Evolutionary conservation across 2,113 vertebrate genomes (phyloP).

Genomic region (Pipra filicauda): DNA sequence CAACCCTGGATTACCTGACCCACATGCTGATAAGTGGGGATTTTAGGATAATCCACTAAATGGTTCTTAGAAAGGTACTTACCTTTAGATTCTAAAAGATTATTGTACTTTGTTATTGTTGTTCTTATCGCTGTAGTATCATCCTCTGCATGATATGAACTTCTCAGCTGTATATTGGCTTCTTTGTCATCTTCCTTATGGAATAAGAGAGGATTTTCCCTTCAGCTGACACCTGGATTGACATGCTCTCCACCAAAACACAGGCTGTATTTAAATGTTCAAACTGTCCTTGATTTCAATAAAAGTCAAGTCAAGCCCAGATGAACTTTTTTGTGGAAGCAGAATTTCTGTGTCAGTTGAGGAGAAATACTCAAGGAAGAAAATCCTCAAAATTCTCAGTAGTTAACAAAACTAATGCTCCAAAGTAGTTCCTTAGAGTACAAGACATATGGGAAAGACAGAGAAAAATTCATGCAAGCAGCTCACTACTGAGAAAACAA

Average conservation of each 20-base stretch:
- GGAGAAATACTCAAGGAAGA: not conserved
- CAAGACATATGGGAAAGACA: not conserved
- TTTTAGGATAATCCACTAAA: slow-evolving; percentile 14
- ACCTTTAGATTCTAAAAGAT: not conserved
- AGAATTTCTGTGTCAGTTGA: not conserved
- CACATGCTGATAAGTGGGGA: not conserved
- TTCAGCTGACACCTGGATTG: not conserved
- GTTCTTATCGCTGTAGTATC: not conserved
- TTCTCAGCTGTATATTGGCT: not conserved
- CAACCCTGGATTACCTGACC: not conserved
- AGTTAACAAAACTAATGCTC: not conserved
- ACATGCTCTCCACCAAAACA: not conserved
- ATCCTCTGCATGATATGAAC: not conserved
- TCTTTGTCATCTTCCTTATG: not conserved
- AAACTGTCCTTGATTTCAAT: not conserved
- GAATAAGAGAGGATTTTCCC: not conserved
- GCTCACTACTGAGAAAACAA: not conserved
- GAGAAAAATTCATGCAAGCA: not conserved
- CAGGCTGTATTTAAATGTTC: not conserved
- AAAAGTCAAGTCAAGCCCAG: not conserved
- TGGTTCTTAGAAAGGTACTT: not conserved
- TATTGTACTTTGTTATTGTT: not conserved
- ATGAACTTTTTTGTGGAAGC: not conserved
- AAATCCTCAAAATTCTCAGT: not conserved
- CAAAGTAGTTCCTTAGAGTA: not conserved